Evolutionary conservation across 2,888 invertebrate species (phyloP), one percentile per base, ranked within the genome.

Genomic region (Melangyna quadrimaculata): DNA sequence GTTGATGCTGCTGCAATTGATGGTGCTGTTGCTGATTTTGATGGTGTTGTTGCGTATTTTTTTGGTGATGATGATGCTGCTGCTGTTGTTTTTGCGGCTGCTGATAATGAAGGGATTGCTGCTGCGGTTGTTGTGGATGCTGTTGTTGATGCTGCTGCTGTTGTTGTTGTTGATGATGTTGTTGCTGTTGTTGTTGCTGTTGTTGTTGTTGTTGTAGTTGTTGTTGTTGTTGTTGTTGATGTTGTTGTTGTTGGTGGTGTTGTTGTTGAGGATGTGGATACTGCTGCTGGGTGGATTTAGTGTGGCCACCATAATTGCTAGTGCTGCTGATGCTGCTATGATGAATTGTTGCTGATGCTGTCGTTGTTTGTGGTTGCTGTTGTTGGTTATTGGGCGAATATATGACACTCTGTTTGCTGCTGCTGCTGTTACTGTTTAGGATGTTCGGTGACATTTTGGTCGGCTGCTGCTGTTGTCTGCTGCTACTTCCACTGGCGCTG

Each of bases 321-420:
- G n/a, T n/a, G 87, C 80, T 88, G 83, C 67, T 88, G 70, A 75
- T 87, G 69, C 83, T 88, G 87, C 45, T 87, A 72, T 75, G 86
- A 72, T 83, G 70, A 51, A 75, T 73, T 88, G 65, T 73, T 88
- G 88, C 65, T 88, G 88, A 53, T 45, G 70, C 43, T 88, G 87
- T 74, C 87, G 87, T 55, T 88, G 75, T 88, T 89, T 74, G 88
- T 88, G 73, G 89, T 40, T 75, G 78, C 12, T 77, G 80, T 37
- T 84, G 72, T 24, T 78, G 55, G 35, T 69, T 83, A 40, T 87
- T 88, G 55, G 79, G 87, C 69, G 88, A 82, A 79, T 67, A 87
- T 87, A 87, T 87, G 87, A 87, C 87, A 87, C 87, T 86, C 72
- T 51, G 51, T 24, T 67, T 67, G 48, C 22, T 51, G 82, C 73